These are phyloP conservation scores for Rhynchophorus ferrugineus DNA, from an alignment of 1,140 invertebrate genomes.

Conservation along the genomic window DNA sequence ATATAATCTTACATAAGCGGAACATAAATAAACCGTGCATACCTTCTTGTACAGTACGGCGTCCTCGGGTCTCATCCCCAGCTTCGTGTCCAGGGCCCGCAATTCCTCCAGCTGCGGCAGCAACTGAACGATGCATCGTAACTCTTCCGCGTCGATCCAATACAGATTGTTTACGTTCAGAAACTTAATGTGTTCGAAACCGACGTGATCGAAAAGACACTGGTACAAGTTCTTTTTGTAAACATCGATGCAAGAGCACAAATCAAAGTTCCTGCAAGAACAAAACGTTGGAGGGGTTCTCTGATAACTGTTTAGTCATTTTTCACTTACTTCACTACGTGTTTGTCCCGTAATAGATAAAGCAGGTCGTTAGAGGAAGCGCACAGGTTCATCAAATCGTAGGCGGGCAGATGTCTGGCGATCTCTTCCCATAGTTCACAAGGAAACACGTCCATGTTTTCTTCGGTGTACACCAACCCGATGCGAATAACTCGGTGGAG, in stretches of 20 bases:
- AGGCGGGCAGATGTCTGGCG: slow-evolving; percentile 12
- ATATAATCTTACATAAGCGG: neutral
- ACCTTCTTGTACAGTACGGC: slow-evolving; percentile 17
- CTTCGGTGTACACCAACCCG: too few species aligned
- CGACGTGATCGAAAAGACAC: slow-evolving; percentile 1
- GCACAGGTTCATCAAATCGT: slow-evolving; percentile 18
- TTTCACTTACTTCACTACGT: slow-evolving; percentile 19
- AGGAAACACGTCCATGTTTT: slow-evolving; percentile 16
- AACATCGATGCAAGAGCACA: slow-evolving; percentile 10
- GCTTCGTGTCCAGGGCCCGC: slow-evolving; percentile 19
- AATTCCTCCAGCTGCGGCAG: slow-evolving; percentile 18
- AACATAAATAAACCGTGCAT: too few species aligned
- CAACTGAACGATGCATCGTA: slow-evolving; percentile 12
- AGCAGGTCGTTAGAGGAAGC: slow-evolving; percentile 2
- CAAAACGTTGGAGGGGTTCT: neutral
- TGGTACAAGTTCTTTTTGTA: slow-evolving; percentile 12
- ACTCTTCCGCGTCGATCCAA: slow-evolving; percentile 18
- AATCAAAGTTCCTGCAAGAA: slow-evolving; percentile 16
- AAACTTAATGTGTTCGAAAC: slow-evolving; percentile 11
- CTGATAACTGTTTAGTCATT: too few species aligned
- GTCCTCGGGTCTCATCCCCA: slow-evolving; percentile 18
- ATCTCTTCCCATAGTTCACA: slow-evolving; percentile 16
- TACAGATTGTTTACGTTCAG: slow-evolving; percentile 24
- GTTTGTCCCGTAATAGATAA: slow-evolving; percentile 13
- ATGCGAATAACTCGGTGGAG: too few species aligned